phyloP scores from a whole-genome alignment of 37 sponge, comb jelly and placozoan species.

The Beroe ovata region DNA sequence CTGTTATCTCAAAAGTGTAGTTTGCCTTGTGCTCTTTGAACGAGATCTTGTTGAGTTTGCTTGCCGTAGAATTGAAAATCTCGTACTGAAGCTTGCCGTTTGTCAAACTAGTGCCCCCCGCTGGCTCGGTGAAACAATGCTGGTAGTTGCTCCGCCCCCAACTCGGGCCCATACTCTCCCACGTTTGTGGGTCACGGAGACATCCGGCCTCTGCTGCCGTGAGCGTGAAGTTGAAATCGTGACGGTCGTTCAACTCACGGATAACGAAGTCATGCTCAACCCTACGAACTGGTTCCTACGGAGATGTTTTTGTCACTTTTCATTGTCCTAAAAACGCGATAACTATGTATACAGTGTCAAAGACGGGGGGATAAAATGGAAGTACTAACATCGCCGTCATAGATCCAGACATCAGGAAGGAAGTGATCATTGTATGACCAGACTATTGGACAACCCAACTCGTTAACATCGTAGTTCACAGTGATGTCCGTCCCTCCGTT shows the following conservation, averaged over 20 bases:
- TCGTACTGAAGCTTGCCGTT: conserved; percentile 43
- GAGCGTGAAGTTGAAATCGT: conserved; percentile 37
- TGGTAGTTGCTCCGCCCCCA: conserved; percentile 32
- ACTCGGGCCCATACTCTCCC: not conserved
- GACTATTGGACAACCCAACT: conserved; percentile 30
- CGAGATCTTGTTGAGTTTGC: not conserved
- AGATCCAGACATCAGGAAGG: conserved; percentile 55
- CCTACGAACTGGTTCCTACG: not conserved
- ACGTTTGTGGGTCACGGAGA: not conserved
- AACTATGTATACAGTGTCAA: too few species aligned
- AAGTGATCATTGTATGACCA: not conserved
- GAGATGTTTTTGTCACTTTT: too few species aligned
- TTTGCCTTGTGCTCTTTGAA: conserved; percentile 51
- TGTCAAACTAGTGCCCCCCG: not conserved
- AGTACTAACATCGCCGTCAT: conserved; percentile 13
- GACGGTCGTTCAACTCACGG: not conserved
- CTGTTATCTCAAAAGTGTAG: conserved; percentile 28
- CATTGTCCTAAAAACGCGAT: too few species aligned
- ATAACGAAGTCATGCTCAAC: not conserved
- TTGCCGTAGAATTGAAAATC: not conserved
- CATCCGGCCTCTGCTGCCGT: not conserved
- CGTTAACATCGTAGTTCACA: conserved; percentile 1
- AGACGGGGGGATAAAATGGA: too few species aligned
- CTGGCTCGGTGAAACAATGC: conserved; percentile 29
- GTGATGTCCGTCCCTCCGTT: not conserved